Evolutionary conservation across 2,797 vertebrate species (phyloP), one percentile per base, ranked within the genome.

Genomic region (Rhynchotus rufescens): DNA sequence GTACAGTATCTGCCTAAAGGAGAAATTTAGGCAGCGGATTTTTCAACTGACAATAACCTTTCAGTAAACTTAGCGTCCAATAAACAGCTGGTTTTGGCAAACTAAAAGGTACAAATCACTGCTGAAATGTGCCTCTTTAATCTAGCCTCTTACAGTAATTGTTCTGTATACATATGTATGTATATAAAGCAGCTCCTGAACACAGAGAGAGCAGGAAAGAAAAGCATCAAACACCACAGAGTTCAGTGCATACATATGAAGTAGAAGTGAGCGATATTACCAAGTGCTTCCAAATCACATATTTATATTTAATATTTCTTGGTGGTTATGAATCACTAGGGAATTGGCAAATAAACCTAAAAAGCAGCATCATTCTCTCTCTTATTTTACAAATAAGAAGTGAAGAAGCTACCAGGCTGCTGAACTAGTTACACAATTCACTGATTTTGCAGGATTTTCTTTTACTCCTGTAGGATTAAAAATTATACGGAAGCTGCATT

Each of bases 271-370:
- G 65, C 85, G 47, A n/a, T 15, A 78, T 45, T 68, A 54, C 49
- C 34, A 56, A 30, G 4, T 32, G 68, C 66, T 87, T 60, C 75
- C 38, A 66, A 38, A 66, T 28, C 25, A 22, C n/a, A 42, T 19
- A 36, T 60, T 54, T 67, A 88, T 88, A 85, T 6, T 42, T 17
- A 38, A 34, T 14, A 52, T 82, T 89, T 65, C 4, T 0, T 86
- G 84, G n/a, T 86, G 54, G 13, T 40, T 54, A 9, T 9, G 45
- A 49, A 28, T 51, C 28, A 57, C 81, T 64, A 87, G 90, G 79
- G 89, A 89, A 81, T 40, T 25, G 15, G 3, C 73, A 91, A 81
- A 87, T n/a, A 65, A 92, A 91, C 34, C 80, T 17, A 62, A 56
- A 61, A 89, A 13, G 12, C 20, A 19, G 10, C 40, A 84, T 65